A percentile compares a stretch with the other conserved stretches of the same genome.
phyloP scores from a whole-genome alignment of 2,797 vertebrate species.

The Caiman crocodilus region DNA sequence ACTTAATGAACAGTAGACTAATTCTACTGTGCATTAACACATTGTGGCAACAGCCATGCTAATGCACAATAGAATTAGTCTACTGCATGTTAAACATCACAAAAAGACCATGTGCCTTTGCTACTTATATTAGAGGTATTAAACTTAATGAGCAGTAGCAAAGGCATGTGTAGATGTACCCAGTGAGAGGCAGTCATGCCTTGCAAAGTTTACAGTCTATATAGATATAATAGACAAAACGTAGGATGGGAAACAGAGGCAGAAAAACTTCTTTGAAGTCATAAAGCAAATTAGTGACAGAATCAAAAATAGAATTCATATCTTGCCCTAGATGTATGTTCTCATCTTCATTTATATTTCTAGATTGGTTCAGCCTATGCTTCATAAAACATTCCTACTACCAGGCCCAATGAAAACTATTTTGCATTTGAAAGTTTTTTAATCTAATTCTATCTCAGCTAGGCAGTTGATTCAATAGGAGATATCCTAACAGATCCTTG shows the following conservation, averaged over 20 bases:
- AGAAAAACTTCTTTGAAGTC: neutral
- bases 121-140: too few relatives aligned
- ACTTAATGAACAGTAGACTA: too few relatives aligned
- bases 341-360: conserved; percentile 18
- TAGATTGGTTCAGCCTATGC: neutral
- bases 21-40: too few relatives aligned
- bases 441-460: too few relatives aligned
- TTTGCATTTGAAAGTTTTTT: too few relatives aligned
- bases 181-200: neutral
- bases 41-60: too few relatives aligned
- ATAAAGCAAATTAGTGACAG: neutral
- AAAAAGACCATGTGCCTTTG: too few relatives aligned
- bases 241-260: neutral
- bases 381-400: neutral
- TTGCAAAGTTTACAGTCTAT: neutral
- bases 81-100: too few relatives aligned
- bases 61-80: too few relatives aligned
- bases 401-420: too few relatives aligned
- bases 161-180: neutral
- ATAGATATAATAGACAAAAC: neutral
- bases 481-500: neutral
- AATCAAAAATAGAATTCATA: neutral
- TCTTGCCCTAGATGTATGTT: conserved; percentile 22
- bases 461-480: too few relatives aligned
- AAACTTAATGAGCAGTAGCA: too few relatives aligned